Percentiles rank a stretch among this genome's conserved stretches.
Conservation (phyloP, 1,140 invertebrate genomes). For the Zaprionus nigranus region DNA sequence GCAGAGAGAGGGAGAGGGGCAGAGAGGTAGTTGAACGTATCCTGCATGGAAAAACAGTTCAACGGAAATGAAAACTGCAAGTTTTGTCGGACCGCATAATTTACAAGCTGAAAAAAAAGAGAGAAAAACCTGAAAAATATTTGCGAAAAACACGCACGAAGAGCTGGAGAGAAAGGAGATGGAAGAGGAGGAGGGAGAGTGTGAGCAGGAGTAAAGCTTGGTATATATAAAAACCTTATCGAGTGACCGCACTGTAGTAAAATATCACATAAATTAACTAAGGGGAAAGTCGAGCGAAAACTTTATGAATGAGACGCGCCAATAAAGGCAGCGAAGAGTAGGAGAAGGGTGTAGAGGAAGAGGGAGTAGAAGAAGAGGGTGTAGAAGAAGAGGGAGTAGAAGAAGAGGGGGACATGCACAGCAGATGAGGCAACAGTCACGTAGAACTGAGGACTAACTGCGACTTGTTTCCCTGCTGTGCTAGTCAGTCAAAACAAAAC, state of each 20-base stretch:
- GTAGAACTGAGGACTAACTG: not conserved
- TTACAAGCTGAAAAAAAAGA: constrained; percentile 14
- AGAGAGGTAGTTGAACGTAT: constrained; percentile 4
- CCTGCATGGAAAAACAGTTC: constrained; percentile 58
- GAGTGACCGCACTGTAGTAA: constrained; percentile 16
- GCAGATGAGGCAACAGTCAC: not conserved
- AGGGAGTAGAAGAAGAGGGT: not conserved
- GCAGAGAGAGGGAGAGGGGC: not conserved
- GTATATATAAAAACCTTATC: constrained; percentile 14
- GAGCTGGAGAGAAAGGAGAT: not conserved
- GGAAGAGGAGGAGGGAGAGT: not conserved
- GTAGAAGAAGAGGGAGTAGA: not conserved
- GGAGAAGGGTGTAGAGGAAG: not conserved
- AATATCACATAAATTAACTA: constrained; percentile 26
- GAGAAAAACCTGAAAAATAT: constrained; percentile 28
- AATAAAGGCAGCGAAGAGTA: not conserved
- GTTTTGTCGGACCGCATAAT: constrained; percentile 40
- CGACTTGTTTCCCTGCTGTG: not conserved
- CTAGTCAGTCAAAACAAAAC: constrained; percentile 40
- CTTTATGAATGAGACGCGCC: constrained; percentile 19
- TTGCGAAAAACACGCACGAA: constrained; percentile 13
- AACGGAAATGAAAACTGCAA: constrained; percentile 76
- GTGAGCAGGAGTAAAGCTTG: not conserved
- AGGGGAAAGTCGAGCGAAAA: constrained; percentile 14
- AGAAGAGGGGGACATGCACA: not conserved